These are phyloP conservation scores for Odontomyia ornata DNA, from an alignment of 2,888 invertebrate species.

Conservation along the genomic window DNA sequence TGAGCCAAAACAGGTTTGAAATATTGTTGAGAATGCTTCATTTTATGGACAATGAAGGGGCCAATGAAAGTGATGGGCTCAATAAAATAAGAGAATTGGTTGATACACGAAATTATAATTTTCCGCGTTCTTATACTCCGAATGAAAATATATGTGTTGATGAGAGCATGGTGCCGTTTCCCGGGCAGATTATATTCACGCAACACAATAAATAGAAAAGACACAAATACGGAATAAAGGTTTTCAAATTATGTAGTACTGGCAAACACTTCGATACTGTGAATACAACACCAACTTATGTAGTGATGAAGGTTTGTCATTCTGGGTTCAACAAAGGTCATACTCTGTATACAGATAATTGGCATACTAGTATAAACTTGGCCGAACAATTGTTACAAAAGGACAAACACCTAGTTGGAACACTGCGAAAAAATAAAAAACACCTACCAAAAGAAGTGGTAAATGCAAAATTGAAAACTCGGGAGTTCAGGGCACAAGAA, in stretches of 20 bases:
- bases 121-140: no score
- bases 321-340: neutral
- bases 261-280: no score
- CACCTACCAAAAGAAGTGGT: neutral
- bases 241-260: no score
- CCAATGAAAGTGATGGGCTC: no score
- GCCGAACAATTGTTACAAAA: neutral
- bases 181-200: constrained; percentile 4
- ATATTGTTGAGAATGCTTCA: no score
- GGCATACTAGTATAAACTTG: neutral
- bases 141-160: no score
- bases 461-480: neutral
- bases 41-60: no score
- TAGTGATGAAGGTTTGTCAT: neutral
- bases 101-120: no score
- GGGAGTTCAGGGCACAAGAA: neutral
- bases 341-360: constrained; percentile 13
- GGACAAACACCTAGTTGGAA: neutral
- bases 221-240: no score
- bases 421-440: neutral
- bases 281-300: no score
- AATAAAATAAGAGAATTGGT: no score
- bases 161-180: constrained; percentile 19
- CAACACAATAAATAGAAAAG: neutral
- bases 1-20: no score